Evolutionary conservation across 2,888 invertebrate species (phyloP).

Genomic region (Stomorhina lunata): DNA sequence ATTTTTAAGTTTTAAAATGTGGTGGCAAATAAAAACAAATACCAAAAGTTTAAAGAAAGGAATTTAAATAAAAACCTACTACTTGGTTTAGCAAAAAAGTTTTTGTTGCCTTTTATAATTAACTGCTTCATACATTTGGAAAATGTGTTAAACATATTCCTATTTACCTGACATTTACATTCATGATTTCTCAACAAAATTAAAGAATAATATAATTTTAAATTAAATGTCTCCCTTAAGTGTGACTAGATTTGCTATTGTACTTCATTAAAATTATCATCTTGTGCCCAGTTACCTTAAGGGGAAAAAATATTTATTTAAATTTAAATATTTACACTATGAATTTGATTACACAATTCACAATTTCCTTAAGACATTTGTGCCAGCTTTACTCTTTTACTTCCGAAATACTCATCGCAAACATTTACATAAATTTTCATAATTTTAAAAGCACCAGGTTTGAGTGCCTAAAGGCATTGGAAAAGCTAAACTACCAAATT

Average conservation of each 20-base stretch:
- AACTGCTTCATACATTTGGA: neutral
- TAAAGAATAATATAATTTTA: too few species aligned
- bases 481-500: constrained; percentile 3
- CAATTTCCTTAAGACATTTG: neutral
- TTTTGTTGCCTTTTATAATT: neutral
- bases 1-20: neutral
- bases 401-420: neutral
- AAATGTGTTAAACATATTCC: too few species aligned
- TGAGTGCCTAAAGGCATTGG: neutral
- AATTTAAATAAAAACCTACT: neutral
- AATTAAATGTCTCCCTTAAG: too few species aligned
- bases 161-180: too few species aligned
- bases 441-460: neutral
- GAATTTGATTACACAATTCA: neutral
- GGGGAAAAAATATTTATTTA: neutral
- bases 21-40: too few species aligned
- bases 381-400: neutral
- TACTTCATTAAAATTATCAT: neutral
- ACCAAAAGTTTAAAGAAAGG: too few species aligned
- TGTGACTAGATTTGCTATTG: too few species aligned
- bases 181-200: too few species aligned
- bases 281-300: neutral
- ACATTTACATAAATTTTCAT: neutral
- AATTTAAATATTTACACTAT: neutral
- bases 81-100: too few species aligned